Conservation (phyloP, 1,140 invertebrate species). For the Cataglyphis hispanica region DNA sequence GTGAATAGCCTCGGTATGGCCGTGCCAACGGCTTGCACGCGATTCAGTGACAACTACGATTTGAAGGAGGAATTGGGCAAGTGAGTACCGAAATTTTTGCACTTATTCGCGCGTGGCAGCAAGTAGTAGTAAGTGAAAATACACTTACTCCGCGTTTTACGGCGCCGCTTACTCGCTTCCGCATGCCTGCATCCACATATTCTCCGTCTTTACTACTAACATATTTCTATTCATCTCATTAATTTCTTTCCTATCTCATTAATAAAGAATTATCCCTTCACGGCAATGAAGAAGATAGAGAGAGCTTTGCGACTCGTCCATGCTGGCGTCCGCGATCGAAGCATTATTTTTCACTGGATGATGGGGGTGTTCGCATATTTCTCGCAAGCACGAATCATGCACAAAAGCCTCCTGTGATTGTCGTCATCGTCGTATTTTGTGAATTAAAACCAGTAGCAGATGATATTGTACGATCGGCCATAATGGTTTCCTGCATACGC, state of each 20-base stretch:
- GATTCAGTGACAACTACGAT: conserved; percentile 99
- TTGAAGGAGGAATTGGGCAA: conserved; percentile 99
- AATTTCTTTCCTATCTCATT: not conserved
- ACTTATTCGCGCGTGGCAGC: not conserved
- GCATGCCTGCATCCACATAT: not conserved
- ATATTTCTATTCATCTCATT: not conserved
- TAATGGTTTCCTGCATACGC: conserved; percentile 68
- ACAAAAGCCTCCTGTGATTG: not conserved
- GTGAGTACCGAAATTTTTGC: conserved; percentile 90
- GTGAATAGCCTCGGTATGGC: conserved; percentile 86
- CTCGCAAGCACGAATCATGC: too few species aligned
- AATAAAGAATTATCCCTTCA: not conserved
- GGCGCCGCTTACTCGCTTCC: not conserved
- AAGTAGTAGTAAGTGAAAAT: not conserved
- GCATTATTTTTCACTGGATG: not conserved
- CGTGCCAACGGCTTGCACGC: conserved; percentile 91
- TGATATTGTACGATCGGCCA: conserved; percentile 73
- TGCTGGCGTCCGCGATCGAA: not conserved
- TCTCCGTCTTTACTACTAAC: not conserved
- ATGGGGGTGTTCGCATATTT: not conserved
- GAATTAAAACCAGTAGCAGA: conserved; percentile 67
- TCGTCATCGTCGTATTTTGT: not conserved
- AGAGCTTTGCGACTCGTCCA: not conserved
- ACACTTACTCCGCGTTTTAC: not conserved
- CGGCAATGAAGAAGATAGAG: not conserved